Conservation (phyloP, 2,888 invertebrate species). For the Sussaba pulchella region DNA sequence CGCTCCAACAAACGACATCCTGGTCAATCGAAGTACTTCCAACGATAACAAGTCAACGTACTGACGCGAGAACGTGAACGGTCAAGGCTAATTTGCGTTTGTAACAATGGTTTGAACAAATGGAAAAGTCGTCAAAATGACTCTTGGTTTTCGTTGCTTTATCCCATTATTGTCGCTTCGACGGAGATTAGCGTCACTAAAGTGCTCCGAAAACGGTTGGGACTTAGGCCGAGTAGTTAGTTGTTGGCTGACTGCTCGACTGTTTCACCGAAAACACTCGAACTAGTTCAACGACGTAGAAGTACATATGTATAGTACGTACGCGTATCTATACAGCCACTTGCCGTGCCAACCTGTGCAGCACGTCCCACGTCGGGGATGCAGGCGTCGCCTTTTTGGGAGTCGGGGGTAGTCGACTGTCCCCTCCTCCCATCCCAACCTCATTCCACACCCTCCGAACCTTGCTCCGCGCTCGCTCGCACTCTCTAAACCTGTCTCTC, state of each 20-base stretch:
- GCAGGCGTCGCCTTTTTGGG: conserved; percentile 17
- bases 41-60: too few species aligned
- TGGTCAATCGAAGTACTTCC: too few species aligned
- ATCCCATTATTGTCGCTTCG: background rate
- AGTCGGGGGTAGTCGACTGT: conserved; percentile 1
- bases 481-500: conserved; percentile 31
- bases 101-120: too few species aligned
- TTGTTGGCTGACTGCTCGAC: conserved; percentile 29
- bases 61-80: too few species aligned
- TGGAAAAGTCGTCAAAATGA: too few species aligned
- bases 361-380: conserved; percentile 29
- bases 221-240: conserved; percentile 14
- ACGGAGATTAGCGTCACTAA: conserved; percentile 16
- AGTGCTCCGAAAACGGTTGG: conserved; percentile 17
- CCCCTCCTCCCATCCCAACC: background rate
- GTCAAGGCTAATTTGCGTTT: too few species aligned
- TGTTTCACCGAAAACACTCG: conserved; percentile 11
- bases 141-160: background rate
- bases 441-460: too few species aligned
- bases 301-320: conserved; percentile 14
- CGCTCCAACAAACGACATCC: too few species aligned
- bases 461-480: background rate
- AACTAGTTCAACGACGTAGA: conserved; percentile 24
- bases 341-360: conserved; percentile 15
- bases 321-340: conserved; percentile 6